A percentile compares a stretch with the other conserved stretches of the same genome.
Conservation (phyloP, 1,140 invertebrate genomes). For the Sycophaga agraensis region DNA sequence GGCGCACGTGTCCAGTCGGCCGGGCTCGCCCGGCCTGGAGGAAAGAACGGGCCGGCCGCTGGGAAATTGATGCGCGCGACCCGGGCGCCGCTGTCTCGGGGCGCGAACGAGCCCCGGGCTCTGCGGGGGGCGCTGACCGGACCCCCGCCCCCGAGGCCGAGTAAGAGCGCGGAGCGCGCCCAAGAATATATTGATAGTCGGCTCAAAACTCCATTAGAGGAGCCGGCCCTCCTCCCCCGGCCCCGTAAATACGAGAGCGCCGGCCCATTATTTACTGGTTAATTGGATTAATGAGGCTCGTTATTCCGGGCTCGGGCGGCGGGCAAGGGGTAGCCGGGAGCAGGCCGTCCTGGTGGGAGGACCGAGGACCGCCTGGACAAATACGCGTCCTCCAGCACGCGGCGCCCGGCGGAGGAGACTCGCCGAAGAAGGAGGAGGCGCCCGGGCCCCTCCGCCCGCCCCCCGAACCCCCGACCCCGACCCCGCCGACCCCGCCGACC, state of each 20-base stretch:
- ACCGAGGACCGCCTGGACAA: constrained; percentile 44
- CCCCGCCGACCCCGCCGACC: too few species aligned
- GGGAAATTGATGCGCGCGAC: neutral
- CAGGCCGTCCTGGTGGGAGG: constrained; percentile 38
- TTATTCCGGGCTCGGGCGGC: constrained; percentile 49
- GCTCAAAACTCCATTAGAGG: constrained; percentile 60
- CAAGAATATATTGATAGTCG: constrained; percentile 58
- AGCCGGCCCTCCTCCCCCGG: constrained; percentile 24
- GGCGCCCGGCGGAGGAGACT: neutral
- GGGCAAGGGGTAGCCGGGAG: constrained; percentile 27
- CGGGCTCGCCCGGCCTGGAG: too few species aligned
- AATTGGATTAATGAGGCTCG: constrained; percentile 62
- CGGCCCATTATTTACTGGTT: constrained; percentile 61
- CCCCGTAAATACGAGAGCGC: constrained; percentile 59
- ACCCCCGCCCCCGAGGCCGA: too few species aligned
- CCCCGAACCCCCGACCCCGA: too few species aligned
- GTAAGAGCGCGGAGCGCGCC: neutral
- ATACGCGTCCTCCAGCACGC: constrained; percentile 34
- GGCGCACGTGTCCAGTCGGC: too few species aligned
- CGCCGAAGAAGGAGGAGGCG: neutral
- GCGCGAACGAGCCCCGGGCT: too few species aligned
- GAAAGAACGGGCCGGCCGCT: neutral
- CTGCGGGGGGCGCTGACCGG: too few species aligned
- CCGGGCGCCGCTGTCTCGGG: too few species aligned
- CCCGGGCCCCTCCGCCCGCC: too few species aligned